These are phyloP conservation scores for Cataglyphis cursor DNA, from an alignment of 2,888 invertebrate genomes.

Conservation along the genomic window DNA sequence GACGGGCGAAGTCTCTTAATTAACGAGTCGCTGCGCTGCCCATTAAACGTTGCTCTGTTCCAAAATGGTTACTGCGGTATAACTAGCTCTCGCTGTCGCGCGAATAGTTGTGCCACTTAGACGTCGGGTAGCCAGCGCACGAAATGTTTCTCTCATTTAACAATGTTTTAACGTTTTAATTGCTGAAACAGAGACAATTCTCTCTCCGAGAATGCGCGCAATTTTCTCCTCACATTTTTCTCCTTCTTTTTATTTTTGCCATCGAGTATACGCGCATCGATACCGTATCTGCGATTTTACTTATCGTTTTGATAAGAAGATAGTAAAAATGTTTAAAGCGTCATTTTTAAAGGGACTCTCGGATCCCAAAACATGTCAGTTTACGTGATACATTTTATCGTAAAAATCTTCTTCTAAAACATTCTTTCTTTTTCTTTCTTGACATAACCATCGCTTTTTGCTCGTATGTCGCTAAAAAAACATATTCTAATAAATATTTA, in stretches of 20 bases:
- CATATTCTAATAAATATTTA: not conserved
- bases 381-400: not conserved
- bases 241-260: not conserved
- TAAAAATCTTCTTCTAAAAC: not conserved
- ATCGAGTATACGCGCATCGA: not conserved
- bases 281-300: conserved; percentile 44
- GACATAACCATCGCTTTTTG: too few relatives aligned
- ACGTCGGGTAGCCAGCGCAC: not conserved
- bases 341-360: not conserved
- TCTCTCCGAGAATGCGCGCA: not conserved
- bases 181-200: not conserved
- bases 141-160: not conserved
- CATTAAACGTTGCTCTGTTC: conserved; percentile 12
- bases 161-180: not conserved
- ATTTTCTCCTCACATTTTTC: not conserved
- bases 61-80: conserved; percentile 22
- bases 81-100: conserved; percentile 10
- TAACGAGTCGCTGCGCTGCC: conserved; percentile 64
- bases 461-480: not conserved
- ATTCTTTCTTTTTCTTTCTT: not conserved
- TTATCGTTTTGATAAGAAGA: conserved; percentile 59
- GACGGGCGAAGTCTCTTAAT: conserved; percentile 49
- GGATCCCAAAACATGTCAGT: not conserved
- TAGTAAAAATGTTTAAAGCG: not conserved
- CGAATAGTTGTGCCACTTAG: conserved; percentile 33